These are phyloP conservation scores for Sinocyclocheilus anshuiensis DNA, from an alignment of 2,113 vertebrate species.

Conservation along the genomic window DNA sequence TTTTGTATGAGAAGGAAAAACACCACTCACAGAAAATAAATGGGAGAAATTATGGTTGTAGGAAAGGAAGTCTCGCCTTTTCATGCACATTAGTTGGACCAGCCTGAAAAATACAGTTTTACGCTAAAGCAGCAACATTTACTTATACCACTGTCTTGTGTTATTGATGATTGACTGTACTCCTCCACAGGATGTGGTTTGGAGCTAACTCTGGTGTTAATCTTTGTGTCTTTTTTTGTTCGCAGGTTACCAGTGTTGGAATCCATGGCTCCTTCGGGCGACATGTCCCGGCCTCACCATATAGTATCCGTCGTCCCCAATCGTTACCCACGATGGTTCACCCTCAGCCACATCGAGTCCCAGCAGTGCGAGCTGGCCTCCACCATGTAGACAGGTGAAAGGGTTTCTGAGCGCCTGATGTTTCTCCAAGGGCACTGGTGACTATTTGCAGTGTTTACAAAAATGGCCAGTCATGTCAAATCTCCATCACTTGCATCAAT, in stretches of 20 bases:
- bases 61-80: background rate
- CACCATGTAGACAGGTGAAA: slow-evolving; percentile 76
- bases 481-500: slow-evolving; percentile 23
- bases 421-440: slow-evolving; percentile 22
- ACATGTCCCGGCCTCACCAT: slow-evolving; percentile 93
- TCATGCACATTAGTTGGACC: background rate
- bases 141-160: background rate
- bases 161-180: background rate
- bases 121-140: background rate
- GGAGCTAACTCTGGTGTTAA: background rate
- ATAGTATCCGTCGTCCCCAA: slow-evolving; percentile 97
- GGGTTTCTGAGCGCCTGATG: background rate
- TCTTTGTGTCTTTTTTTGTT: background rate
- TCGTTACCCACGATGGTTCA: slow-evolving; percentile 98
- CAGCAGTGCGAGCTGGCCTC: slow-evolving; percentile 98
- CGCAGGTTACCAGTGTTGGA: slow-evolving; percentile 95
- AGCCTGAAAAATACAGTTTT: slow-evolving; percentile 12
- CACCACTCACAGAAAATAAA: too few relatives aligned
- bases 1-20: too few relatives aligned
- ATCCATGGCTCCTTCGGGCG: slow-evolving; percentile 89
- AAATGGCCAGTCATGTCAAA: slow-evolving; percentile 26
- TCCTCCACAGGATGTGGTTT: background rate
- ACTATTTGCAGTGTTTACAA: slow-evolving; percentile 21
- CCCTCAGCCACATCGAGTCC: slow-evolving; percentile 95
- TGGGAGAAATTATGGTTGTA: background rate